Evolutionary conservation across 2,113 vertebrate genomes (phyloP), one percentile per base, ranked within the genome.

Genomic region (Neomonachus schauinslandi): DNA sequence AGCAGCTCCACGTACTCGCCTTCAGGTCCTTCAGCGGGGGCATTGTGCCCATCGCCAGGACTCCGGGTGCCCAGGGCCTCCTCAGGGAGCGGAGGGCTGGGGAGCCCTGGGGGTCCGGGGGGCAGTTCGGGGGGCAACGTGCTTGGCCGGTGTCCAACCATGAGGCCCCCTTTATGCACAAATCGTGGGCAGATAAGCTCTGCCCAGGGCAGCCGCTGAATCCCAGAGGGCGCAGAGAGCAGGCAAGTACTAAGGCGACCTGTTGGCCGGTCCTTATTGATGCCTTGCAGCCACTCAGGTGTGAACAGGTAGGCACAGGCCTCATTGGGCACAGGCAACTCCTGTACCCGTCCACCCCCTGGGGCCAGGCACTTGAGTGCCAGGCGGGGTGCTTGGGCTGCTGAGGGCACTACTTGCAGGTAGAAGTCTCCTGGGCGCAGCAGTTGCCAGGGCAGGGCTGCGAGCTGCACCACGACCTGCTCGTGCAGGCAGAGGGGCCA

Each of bases 351-450:
- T 22, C 99, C 99, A 2, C 99, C 99, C 53, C 99, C 99, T 0
- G 99, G 98, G 11, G 99, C 99, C 88, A 99, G 97, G 94, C 99
- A 99, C 97, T 99, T 99, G 12, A 99, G 99, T 8, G 99, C 99
- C 97, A 99, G 98, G 3, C 99, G 99, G 16, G 99, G 99, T 90
- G 99, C 99, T 72, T 99, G 99, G 0, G 99, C 99, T 28, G 99
- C 99, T 80, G 99, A 99, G 87, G 99, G 99, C 63, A 99, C 99
- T 96, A 99, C 99, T 98, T 99, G 99, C 74, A 99, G 99, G 98
- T 99, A 99, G 99, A 99, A 99, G 98, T 99, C 99, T 31, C 99
- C 99, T 1, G 99, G 98, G 85, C 99, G 99, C 91, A 99, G 98
- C 80, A 99, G 99, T 98, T 99, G 99, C 99, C 99, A 99, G 96